These are phyloP conservation scores for Taenioides sp. DNA, from an alignment of 2,797 vertebrate species.

Conservation along the genomic window DNA sequence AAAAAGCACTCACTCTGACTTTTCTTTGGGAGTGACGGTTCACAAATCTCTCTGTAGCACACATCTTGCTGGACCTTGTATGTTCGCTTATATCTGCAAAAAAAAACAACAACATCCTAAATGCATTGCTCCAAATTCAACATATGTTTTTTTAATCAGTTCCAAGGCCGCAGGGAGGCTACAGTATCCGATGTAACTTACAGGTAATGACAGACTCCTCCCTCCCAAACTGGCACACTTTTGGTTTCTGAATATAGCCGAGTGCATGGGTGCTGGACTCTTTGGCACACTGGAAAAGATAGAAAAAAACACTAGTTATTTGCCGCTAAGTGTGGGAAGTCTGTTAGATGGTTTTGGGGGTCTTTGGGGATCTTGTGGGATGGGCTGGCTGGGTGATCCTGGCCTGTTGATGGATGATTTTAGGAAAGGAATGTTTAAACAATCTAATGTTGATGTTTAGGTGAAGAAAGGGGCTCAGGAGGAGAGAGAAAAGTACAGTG, in stretches of 20 bases:
- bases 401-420: constrained; percentile 59
- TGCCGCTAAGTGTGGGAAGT: constrained; percentile 17
- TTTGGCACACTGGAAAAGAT: constrained; percentile 84
- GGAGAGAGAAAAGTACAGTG: constrained; percentile 29
- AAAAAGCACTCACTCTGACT: constrained; percentile 76
- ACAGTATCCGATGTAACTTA: constrained; percentile 74
- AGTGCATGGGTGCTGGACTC: constrained; percentile 89
- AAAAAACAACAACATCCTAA: constrained; percentile 24
- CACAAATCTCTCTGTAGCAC: constrained; percentile 92
- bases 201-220: constrained; percentile 90
- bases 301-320: neutral
- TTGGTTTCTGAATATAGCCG: constrained; percentile 93
- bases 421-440: constrained; percentile 73
- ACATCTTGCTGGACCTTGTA: constrained; percentile 91
- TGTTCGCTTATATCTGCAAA: constrained; percentile 87
- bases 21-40: constrained; percentile 71
- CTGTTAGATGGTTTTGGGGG: constrained; percentile 44
- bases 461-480: constrained; percentile 42
- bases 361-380: constrained; percentile 42
- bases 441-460: constrained; percentile 62
- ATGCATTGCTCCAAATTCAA: constrained; percentile 1
- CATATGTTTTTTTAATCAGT: constrained; percentile 6
- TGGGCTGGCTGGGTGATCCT: constrained; percentile 34
- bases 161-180: neutral
- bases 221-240: constrained; percentile 92